A percentile compares a stretch with the other conserved stretches of the same genome.
Conservation (phyloP, 1,140 invertebrate genomes). For the Cotesia vestalis region DNA sequence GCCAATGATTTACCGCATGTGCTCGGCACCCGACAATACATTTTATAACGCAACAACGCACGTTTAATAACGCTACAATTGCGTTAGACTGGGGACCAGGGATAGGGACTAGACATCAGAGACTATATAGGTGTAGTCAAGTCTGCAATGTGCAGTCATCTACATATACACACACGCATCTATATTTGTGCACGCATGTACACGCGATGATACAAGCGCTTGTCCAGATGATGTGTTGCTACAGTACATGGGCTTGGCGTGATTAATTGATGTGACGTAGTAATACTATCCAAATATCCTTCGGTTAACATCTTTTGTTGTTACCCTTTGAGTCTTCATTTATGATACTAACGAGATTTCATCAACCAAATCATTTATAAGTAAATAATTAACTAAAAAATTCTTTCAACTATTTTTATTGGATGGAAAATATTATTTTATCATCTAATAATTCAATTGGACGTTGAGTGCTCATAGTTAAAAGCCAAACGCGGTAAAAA, state of each 20-base stretch:
- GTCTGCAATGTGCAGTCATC: not conserved
- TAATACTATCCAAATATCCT: conserved; percentile 20
- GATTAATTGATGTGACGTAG: conserved; percentile 32
- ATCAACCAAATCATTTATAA: no score
- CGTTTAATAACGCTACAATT: conserved; percentile 26
- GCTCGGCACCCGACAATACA: conserved; percentile 20
- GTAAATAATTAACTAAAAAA: no score
- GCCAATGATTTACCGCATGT: conserved; percentile 19
- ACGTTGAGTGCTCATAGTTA: no score
- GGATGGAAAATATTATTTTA: no score
- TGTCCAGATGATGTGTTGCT: conserved; percentile 15
- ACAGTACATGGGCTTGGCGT: conserved; percentile 30
- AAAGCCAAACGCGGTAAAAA: no score
- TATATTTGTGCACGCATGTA: not conserved
- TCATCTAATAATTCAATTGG: no score
- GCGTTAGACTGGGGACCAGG: not conserved
- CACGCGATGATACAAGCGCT: conserved; percentile 6
- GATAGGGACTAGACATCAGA: not conserved
- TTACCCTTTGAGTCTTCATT: not conserved
- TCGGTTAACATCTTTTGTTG: conserved; percentile 9
- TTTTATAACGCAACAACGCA: conserved; percentile 22
- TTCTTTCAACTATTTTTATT: no score
- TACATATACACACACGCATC: no score
- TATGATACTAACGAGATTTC: not conserved
- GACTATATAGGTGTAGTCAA: not conserved